Conservation (phyloP, 2,888 invertebrate genomes). For the Sarcophaga caerulescens region DNA sequence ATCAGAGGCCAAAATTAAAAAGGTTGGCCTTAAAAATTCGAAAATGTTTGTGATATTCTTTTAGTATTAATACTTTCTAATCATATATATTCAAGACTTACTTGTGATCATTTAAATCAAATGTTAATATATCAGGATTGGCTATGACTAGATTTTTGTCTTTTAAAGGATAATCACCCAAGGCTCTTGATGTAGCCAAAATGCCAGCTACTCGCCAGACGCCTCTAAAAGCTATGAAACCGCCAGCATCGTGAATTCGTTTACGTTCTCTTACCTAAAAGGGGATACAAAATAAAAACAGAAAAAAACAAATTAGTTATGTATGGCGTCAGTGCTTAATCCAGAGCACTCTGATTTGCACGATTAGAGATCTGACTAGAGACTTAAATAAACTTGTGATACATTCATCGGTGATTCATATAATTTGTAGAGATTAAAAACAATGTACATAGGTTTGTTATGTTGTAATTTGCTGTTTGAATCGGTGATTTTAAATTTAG, state of each 20-base stretch:
- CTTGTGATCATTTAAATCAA: constrained; percentile 92
- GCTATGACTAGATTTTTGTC: constrained; percentile 96
- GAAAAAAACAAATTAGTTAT: not conserved
- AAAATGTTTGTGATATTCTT: not conserved
- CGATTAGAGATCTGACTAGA: too few species aligned
- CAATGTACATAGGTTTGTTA: too few species aligned
- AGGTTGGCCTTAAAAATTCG: constrained; percentile 84
- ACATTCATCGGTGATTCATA: too few species aligned
- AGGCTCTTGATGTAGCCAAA: constrained; percentile 94
- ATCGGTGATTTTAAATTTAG: too few species aligned
- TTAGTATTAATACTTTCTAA: not conserved
- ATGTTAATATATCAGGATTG: constrained; percentile 96
- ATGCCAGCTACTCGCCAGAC: constrained; percentile 98
- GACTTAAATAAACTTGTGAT: too few species aligned
- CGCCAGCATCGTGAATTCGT: constrained; percentile 96
- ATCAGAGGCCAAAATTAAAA: constrained; percentile 95
- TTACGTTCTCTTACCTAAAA: constrained; percentile 91
- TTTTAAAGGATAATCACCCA: constrained; percentile 97
- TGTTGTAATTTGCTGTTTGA: too few species aligned
- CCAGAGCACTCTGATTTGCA: too few species aligned
- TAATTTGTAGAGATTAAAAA: too few species aligned
- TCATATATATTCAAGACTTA: constrained; percentile 65
- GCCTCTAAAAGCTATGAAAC: constrained; percentile 96
- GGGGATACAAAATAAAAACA: not conserved
- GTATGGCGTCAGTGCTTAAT: too few species aligned